Conservation (phyloP, 2,113 vertebrate genomes). For the Chamaetylas fuelleborni region DNA sequence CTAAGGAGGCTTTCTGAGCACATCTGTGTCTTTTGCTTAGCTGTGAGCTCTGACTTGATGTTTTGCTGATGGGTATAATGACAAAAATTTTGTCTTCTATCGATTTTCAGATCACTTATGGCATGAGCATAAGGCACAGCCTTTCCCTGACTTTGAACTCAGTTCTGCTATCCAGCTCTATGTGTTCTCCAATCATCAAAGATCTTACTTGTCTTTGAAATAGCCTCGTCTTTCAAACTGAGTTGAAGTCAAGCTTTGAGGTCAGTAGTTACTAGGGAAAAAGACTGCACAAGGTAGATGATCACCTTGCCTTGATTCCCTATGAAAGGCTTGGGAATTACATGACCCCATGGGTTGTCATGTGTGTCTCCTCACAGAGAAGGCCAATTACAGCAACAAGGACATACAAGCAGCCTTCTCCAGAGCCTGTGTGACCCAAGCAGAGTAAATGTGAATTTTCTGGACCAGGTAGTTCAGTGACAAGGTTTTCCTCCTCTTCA, state of each 20-base stretch:
- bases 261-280: neutral
- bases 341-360: fast-evolving
- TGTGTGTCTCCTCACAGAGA: neutral
- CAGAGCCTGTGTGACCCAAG: neutral
- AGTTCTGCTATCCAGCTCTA: neutral
- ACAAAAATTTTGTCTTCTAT: neutral
- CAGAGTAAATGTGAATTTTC: neutral
- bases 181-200: neutral
- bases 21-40: neutral
- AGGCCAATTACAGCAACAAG: neutral
- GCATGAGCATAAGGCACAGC: neutral
- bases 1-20: neutral
- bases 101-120: neutral
- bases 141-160: neutral
- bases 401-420: neutral
- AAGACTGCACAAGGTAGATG: neutral
- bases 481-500: neutral
- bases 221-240: neutral
- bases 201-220: neutral
- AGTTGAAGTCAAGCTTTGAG: neutral
- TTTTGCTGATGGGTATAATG: neutral
- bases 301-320: neutral
- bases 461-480: neutral
- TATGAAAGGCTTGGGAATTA: neutral
- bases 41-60: neutral